Base-by-base conservation (phyloP, 2,888 invertebrate species). In the Mantis religiosa region DNA sequence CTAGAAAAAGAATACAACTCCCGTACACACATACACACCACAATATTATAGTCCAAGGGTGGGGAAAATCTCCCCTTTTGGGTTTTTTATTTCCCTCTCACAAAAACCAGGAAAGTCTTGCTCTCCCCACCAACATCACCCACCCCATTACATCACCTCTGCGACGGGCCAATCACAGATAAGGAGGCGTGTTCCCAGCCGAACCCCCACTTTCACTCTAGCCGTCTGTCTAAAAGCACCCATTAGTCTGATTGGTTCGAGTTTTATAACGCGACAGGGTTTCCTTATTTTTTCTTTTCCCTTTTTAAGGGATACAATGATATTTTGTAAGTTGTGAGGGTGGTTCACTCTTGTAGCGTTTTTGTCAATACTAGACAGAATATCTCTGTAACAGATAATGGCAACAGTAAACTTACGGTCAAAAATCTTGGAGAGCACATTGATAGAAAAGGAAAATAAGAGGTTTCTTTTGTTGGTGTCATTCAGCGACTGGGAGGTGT, bases 241-340 rank as follows among this genome's bases (percentile, higher is more conserved):
- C 20, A 25, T 28, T 30, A 20, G 25, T 54, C 82, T 88, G 88
- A 89, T 89, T 89, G 89, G 89, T 85, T 81, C 9, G 34, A 41
- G 27, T n/a, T 41, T 71, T 71, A 20, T 25, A 71, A 71, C 54
- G 20, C 20, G 54, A 71, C 54, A 71, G 28, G 25, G 54, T 71
- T 71, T 71, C 54, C 54, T 71, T 28, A 71, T 28, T 54, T 41
- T 71, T 47, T 86, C 89, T 85, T 86, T 85, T 85, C 86, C 34
- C 85, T 89, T 83, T 87, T 89, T 83, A 85, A 54, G 34, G 84
- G 85, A 89, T 89, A 85, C 84, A 83, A 84, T 83, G 83, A 30
- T 25, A 30, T 83, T 28, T 30, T 30, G 83, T 20, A 25, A 83
- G 30, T 28, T 30, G 83, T 30, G 28, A 83, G 83, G n/a, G 83